Conservation (phyloP, 2,113 vertebrate genomes). For the Dicentrarchus labrax region DNA sequence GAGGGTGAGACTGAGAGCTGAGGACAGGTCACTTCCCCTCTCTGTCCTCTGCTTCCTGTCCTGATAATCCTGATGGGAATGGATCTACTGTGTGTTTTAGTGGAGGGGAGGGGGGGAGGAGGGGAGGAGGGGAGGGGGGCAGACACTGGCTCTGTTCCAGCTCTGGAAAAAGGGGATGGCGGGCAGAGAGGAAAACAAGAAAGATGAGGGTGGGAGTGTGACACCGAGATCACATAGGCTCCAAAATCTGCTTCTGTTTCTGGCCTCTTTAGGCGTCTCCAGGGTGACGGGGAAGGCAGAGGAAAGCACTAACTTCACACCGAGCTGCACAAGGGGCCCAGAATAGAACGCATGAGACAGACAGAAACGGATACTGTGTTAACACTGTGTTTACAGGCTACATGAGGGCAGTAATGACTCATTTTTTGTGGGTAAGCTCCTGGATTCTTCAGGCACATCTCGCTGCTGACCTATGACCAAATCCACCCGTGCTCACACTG, state of each 20-base stretch:
- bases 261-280: constrained; percentile 57
- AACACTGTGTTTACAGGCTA: constrained; percentile 45
- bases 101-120: constrained; percentile 8
- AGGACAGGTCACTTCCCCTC: constrained; percentile 55
- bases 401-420: constrained; percentile 28
- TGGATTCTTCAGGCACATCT: neutral
- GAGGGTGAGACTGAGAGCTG: constrained; percentile 39
- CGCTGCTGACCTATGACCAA: constrained; percentile 7
- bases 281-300: constrained; percentile 42
- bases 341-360: constrained; percentile 55
- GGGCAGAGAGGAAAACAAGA: constrained; percentile 16
- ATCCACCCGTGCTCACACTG: neutral
- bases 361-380: constrained; percentile 35
- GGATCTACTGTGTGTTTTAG: constrained; percentile 4
- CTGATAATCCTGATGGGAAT: constrained; percentile 53
- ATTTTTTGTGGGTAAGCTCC: constrained; percentile 38
- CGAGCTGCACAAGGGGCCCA: constrained; percentile 26
- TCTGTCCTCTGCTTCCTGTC: constrained; percentile 65
- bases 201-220: neutral
- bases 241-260: constrained; percentile 48
- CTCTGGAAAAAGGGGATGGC: neutral
- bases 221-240: constrained; percentile 40
- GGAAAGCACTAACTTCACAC: constrained; percentile 56
- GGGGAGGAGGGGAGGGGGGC: neutral
- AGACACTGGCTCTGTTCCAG: constrained; percentile 31